A percentile compares a stretch with the other conserved stretches of the same genome.
These are phyloP conservation scores for Tenthredo distinguenda DNA, from an alignment of 2,888 invertebrate species.

Conservation along the genomic window DNA sequence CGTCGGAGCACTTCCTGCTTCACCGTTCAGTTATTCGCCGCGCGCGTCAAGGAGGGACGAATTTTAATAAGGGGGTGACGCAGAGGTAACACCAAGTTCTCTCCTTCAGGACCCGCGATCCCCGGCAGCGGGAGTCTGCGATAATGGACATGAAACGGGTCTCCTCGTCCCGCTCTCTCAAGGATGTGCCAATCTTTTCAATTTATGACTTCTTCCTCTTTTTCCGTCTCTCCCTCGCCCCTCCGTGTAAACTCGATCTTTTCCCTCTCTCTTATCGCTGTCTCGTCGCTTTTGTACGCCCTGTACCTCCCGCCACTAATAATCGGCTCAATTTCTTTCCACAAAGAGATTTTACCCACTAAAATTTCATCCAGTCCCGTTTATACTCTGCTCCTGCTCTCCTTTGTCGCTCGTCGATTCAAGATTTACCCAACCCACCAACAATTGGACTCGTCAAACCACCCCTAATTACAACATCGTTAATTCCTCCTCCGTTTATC, in stretches of 20 bases:
- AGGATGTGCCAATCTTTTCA: constrained; percentile 40
- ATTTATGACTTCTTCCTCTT: constrained; percentile 40
- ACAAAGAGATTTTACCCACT: constrained; percentile 26
- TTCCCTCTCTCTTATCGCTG: not conserved
- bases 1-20: constrained; percentile 48
- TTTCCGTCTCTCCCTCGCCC: not conserved
- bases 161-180: not conserved
- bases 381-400: not conserved
- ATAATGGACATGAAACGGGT: constrained; percentile 41
- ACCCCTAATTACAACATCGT: constrained; percentile 36
- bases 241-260: not conserved
- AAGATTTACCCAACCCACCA: constrained; percentile 23
- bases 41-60: constrained; percentile 41
- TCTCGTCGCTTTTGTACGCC: not conserved
- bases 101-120: not conserved
- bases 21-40: constrained; percentile 48
- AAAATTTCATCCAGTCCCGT: not conserved
- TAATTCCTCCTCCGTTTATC: not conserved
- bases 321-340: constrained; percentile 41
- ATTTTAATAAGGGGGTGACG: constrained; percentile 49
- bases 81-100: not conserved
- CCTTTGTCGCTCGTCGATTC: constrained; percentile 18
- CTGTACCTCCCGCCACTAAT: constrained; percentile 3
- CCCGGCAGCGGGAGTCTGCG: not conserved
- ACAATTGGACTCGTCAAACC: constrained; percentile 16